Conservation (phyloP, 1,140 invertebrate genomes). For the Maniola jurtina region DNA sequence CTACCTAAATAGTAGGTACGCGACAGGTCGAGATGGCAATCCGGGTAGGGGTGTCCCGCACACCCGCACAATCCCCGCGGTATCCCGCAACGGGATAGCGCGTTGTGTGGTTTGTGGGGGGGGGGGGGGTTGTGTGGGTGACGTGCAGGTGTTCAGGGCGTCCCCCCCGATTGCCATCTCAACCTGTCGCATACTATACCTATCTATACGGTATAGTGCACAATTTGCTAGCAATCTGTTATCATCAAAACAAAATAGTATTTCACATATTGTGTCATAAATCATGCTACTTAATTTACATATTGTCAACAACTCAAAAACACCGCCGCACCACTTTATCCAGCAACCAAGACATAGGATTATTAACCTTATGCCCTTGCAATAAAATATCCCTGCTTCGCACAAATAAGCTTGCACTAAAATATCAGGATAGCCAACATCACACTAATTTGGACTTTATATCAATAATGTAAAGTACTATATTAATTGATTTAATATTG, state of each 20-base stretch:
- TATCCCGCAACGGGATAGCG: too few species aligned
- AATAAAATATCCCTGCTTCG: neutral
- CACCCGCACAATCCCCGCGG: too few species aligned
- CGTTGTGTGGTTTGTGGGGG: too few species aligned
- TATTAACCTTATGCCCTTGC: neutral
- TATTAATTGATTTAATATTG: slow-evolving; percentile 5
- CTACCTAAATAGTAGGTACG: too few species aligned
- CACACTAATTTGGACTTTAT: slow-evolving; percentile 1
- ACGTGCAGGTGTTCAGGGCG: too few species aligned
- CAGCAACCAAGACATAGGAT: neutral
- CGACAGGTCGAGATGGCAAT: too few species aligned
- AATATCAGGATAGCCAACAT: neutral
- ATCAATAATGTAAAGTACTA: neutral
- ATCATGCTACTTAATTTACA: slow-evolving; percentile 10
- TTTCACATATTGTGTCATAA: slow-evolving; percentile 8
- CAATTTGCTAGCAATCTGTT: slow-evolving; percentile 1
- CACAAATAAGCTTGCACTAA: neutral
- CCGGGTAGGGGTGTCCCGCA: too few species aligned
- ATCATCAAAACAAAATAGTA: slow-evolving; percentile 2
- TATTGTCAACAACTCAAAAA: slow-evolving; percentile 13
- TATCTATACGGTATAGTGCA: neutral
- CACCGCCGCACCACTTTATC: neutral
- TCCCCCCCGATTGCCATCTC: too few species aligned
- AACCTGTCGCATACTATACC: too few species aligned
- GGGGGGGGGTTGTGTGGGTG: too few species aligned